Percentiles rank a stretch among this genome's conserved stretches.
Conservation (phyloP, 2,113 vertebrate genomes). For the Dicentrarchus labrax region DNA sequence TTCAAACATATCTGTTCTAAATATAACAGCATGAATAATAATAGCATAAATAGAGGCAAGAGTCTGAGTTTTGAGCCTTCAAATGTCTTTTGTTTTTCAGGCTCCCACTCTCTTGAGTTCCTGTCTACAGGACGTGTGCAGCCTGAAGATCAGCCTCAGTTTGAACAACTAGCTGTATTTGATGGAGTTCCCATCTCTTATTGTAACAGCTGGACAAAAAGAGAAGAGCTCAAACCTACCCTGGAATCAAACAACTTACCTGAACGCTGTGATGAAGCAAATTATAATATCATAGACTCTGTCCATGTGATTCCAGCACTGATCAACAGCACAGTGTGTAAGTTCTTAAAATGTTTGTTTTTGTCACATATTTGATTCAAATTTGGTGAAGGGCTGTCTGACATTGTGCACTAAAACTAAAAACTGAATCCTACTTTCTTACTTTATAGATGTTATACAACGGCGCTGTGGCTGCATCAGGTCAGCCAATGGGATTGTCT, state of each 20-base stretch:
- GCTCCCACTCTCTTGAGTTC: constrained; percentile 3
- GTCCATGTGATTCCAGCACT: background rate
- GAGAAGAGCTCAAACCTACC: background rate
- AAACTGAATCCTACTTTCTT: background rate
- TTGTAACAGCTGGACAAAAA: background rate
- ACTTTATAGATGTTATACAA: constrained; percentile 9
- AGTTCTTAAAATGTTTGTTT: background rate
- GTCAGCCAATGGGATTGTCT: background rate
- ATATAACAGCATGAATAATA: too few species aligned
- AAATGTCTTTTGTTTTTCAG: background rate
- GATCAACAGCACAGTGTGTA: background rate
- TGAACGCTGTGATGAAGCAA: background rate
- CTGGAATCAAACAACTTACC: background rate
- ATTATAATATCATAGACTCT: background rate
- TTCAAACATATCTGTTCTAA: too few species aligned
- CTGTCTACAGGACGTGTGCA: constrained; percentile 9
- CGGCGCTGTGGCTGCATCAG: constrained; percentile 4
- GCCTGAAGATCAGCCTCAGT: background rate
- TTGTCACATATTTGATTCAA: background rate
- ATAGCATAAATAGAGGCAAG: too few species aligned
- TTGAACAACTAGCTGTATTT: constrained; percentile 22
- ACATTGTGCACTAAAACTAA: background rate
- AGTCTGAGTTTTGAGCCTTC: background rate
- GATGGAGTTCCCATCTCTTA: constrained; percentile 17
- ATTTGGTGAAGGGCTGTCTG: background rate